phyloP scores from a whole-genome alignment of 92 coral and sea anemone genomes.

The Bergia sp. region DNA sequence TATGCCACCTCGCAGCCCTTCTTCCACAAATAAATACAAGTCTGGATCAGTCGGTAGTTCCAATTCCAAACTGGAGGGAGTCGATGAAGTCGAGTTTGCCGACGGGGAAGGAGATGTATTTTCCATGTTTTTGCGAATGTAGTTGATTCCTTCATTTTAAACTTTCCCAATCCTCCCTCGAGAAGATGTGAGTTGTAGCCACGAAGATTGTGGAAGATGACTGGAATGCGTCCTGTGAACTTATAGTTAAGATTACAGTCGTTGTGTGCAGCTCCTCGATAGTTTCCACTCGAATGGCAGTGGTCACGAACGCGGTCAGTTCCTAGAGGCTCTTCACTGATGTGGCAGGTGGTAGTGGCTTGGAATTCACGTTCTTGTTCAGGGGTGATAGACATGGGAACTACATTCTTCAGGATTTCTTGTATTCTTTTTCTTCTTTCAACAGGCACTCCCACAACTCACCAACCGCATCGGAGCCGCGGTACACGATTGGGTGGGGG shows the following conservation, averaged over 20 bases:
- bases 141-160: conserved; percentile 53
- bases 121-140: conserved; percentile 61
- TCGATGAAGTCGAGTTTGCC: conserved; percentile 51
- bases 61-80: conserved; percentile 53
- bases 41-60: conserved; percentile 52
- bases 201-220: background rate
- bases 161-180: conserved; percentile 58
- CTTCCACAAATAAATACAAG: conserved; percentile 50
- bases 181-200: conserved; percentile 58
- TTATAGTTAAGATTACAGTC: no score
- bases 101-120: conserved; percentile 62
- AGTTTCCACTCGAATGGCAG: conserved; percentile 49
- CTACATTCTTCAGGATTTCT: background rate
- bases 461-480: no score
- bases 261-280: conserved; percentile 25
- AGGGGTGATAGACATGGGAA: background rate
- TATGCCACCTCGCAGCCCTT: conserved; percentile 3
- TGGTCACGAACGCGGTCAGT: conserved; percentile 42
- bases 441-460: no score
- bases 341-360: conserved; percentile 9
- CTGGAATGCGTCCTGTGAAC: no score
- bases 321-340: conserved; percentile 24
- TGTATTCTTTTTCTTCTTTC: no score
- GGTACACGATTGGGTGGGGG: no score
- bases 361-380: conserved; percentile 26